These are phyloP conservation scores for Micrasema longulum DNA, from an alignment of 1,140 invertebrate genomes.

Conservation along the genomic window DNA sequence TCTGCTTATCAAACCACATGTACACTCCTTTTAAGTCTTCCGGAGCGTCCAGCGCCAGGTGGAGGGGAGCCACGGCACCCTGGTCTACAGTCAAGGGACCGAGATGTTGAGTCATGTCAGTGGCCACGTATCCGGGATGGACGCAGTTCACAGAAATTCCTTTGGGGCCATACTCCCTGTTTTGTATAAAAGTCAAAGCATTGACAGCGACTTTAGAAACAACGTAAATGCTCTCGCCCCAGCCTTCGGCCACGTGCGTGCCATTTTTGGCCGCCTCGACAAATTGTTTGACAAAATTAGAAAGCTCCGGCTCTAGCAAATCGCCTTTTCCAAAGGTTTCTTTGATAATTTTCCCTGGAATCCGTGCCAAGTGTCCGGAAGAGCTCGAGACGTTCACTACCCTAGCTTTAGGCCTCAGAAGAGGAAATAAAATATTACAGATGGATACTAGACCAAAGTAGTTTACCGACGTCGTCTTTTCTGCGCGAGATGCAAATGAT, in stretches of 20 bases:
- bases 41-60: constrained; percentile 62
- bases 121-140: constrained; percentile 78
- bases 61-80: constrained; percentile 66
- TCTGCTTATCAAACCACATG: constrained; percentile 62
- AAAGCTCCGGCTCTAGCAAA: constrained; percentile 71
- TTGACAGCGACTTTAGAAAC: constrained; percentile 80
- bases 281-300: constrained; percentile 74
- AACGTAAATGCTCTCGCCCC: constrained; percentile 74
- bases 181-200: constrained; percentile 75
- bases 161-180: constrained; percentile 70
- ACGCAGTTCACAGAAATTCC: constrained; percentile 78
- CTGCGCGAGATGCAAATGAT: constrained; percentile 76
- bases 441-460: constrained; percentile 74
- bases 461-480: constrained; percentile 76
- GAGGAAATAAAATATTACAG: constrained; percentile 76
- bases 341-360: constrained; percentile 68
- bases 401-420: constrained; percentile 75
- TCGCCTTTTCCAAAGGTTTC: constrained; percentile 66
- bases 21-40: constrained; percentile 62
- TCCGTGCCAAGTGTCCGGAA: constrained; percentile 69
- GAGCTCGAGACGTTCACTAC: constrained; percentile 83
- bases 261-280: constrained; percentile 66
- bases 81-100: constrained; percentile 76
- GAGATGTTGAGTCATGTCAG: constrained; percentile 79
- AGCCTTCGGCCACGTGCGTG: constrained; percentile 67